Evolutionary conservation across 2,888 invertebrate genomes (phyloP).

Genomic region (Cordilura impudica): DNA sequence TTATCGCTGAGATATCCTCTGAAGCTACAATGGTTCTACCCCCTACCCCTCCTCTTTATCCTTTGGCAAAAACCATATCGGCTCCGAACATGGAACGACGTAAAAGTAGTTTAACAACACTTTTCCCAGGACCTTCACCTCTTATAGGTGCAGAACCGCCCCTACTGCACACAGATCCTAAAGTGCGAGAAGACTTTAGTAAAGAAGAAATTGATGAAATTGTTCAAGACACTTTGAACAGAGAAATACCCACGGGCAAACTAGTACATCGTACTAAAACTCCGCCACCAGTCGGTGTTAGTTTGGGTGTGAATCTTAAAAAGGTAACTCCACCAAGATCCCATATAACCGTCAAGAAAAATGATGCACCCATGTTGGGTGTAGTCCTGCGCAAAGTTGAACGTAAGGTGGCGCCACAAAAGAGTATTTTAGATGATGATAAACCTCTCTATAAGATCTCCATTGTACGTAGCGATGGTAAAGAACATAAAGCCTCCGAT

Average conservation of each 20-base stretch:
- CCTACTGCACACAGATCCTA: constrained; percentile 71
- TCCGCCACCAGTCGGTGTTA: constrained; percentile 76
- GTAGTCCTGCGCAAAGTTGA: constrained; percentile 77
- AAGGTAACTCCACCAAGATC: constrained; percentile 74
- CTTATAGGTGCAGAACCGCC: constrained; percentile 68
- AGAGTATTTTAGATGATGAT: constrained; percentile 77
- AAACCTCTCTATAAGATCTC: constrained; percentile 76
- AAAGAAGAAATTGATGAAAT: constrained; percentile 65
- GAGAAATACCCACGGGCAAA: constrained; percentile 70
- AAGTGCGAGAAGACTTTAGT: constrained; percentile 52
- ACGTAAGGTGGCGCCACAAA: constrained; percentile 74
- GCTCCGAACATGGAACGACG: constrained; percentile 70
- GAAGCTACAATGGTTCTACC: constrained; percentile 28
- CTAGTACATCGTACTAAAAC: constrained; percentile 73
- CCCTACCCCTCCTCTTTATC: constrained; percentile 68
- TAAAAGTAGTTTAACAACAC: constrained; percentile 68
- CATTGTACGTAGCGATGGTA: constrained; percentile 74
- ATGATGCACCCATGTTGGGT: constrained; percentile 75
- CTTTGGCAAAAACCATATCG: constrained; percentile 73
- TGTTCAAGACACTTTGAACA: constrained; percentile 65
- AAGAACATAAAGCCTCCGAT: constrained; percentile 70
- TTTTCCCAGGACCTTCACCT: constrained; percentile 73
- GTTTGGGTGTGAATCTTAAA: constrained; percentile 74
- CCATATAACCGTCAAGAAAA: constrained; percentile 73
- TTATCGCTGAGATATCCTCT: constrained; percentile 52